These are phyloP conservation scores for Platycercus adscitus DNA, from an alignment of 2,113 vertebrate species.

Conservation along the genomic window DNA sequence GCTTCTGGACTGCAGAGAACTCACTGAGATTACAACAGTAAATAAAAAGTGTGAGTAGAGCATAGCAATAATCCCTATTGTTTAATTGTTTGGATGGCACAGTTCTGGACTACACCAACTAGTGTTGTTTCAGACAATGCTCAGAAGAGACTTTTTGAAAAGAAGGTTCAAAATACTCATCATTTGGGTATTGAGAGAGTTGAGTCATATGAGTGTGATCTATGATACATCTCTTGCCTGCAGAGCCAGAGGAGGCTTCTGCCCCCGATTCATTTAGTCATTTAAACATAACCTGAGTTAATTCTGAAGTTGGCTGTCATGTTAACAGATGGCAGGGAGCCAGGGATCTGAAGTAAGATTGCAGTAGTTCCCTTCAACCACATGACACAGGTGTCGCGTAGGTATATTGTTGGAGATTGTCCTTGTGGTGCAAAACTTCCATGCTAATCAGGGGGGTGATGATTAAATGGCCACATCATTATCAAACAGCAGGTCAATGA, in stretches of 20 bases:
- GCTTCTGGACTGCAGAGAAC: neutral
- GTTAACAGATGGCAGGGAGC: neutral
- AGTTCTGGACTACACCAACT: neutral
- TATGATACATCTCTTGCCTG: accelerated
- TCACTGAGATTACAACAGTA: accelerated
- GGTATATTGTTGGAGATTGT: accelerated
- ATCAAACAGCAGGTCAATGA: neutral
- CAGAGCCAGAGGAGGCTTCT: neutral
- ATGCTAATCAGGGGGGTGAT: neutral
- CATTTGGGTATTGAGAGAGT: neutral
- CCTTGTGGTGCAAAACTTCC: neutral
- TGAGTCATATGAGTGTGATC: neutral
- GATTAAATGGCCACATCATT: neutral
- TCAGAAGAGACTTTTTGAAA: neutral
- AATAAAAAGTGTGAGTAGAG: neutral
- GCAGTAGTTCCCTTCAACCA: neutral
- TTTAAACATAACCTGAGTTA: neutral
- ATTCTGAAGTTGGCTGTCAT: neutral
- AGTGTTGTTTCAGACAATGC: neutral
- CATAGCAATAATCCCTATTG: neutral
- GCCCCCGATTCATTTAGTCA: neutral
- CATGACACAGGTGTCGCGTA: accelerated
- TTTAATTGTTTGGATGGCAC: neutral
- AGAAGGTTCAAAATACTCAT: neutral
- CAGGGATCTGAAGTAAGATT: neutral